phyloP scores from a whole-genome alignment of 2,113 vertebrate genomes.

The Sapayoa aenigma region DNA sequence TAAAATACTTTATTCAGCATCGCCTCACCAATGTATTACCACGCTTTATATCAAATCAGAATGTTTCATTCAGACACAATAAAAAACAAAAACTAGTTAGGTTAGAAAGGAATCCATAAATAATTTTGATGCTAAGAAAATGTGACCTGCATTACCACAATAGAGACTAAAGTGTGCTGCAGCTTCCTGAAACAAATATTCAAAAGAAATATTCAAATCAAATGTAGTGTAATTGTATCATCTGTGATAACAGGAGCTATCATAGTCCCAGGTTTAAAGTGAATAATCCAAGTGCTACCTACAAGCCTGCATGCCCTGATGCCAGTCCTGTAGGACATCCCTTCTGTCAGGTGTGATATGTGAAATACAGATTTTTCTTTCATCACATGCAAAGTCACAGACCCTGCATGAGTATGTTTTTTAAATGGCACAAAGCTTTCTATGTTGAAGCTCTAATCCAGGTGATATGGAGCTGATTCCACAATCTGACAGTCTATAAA shows the following conservation, averaged over 20 bases:
- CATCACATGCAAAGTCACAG: not conserved
- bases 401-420: fast-evolving
- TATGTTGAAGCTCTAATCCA: not conserved
- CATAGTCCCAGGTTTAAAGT: not conserved
- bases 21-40: not conserved
- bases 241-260: not conserved
- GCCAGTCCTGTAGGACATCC: not conserved
- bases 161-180: not conserved
- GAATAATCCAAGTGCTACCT: not conserved
- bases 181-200: not conserved
- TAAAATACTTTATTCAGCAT: constrained; percentile 4
- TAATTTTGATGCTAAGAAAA: not conserved
- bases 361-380: not conserved
- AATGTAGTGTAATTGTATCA: not conserved
- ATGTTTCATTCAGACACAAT: not conserved
- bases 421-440: not conserved
- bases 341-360: not conserved
- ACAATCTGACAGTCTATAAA: not conserved
- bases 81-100: not conserved
- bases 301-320: not conserved
- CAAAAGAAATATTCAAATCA: too few species aligned
- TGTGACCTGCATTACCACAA: not conserved
- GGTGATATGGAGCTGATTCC: not conserved
- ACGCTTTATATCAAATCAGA: constrained; percentile 21
- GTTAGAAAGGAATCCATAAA: not conserved